A percentile compares a stretch with the other conserved stretches of the same genome.
Conservation (phyloP, 92 coral and sea anemone genomes). For the Porites cylindrica region DNA sequence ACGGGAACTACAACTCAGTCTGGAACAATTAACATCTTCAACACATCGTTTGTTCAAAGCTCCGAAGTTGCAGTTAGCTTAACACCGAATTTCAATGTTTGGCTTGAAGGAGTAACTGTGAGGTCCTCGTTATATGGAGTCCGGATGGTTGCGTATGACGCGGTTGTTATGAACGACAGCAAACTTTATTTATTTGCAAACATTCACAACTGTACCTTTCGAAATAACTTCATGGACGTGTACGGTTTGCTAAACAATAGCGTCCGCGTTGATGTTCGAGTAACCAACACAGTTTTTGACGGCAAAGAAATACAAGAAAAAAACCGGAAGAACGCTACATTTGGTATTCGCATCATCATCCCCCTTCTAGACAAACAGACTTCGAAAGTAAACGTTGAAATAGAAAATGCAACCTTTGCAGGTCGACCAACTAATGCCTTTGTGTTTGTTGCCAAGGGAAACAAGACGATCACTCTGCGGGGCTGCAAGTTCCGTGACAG, state of each 20-base stretch:
- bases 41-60: slow-evolving; percentile 21
- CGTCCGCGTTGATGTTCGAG: neutral
- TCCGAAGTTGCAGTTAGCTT: neutral
- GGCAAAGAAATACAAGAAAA: neutral
- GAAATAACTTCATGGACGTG: neutral
- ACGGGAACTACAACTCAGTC: neutral
- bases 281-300: slow-evolving; percentile 15
- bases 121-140: neutral
- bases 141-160: neutral
- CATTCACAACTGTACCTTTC: slow-evolving; percentile 11
- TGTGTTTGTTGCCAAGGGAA: slow-evolving; percentile 2
- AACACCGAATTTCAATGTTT: slow-evolving; percentile 3
- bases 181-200: neutral
- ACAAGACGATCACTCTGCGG: neutral
- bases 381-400: neutral
- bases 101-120: neutral
- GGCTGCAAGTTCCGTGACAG: slow-evolving; percentile 18
- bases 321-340: neutral
- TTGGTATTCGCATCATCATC: slow-evolving; percentile 14
- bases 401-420: slow-evolving; percentile 12
- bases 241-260: slow-evolving; percentile 2
- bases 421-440: slow-evolving; percentile 16
- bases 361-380: neutral
- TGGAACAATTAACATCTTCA: neutral
- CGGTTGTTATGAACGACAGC: neutral